phyloP scores from a whole-genome alignment of 2,113 vertebrate genomes.

The Apteryx owenii region DNA sequence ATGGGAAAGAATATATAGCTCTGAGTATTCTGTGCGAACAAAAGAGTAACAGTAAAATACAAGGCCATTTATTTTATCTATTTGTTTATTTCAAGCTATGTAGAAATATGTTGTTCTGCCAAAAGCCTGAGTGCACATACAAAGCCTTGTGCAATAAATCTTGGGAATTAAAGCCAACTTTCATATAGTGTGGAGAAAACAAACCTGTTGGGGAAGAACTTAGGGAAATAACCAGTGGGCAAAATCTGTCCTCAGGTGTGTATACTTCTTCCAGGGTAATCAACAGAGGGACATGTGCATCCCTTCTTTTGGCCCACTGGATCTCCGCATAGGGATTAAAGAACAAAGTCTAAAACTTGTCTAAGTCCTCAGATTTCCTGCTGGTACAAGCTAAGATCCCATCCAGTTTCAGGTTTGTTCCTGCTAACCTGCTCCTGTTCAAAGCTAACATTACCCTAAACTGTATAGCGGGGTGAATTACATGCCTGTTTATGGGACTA shows the following conservation, averaged over 20 bases:
- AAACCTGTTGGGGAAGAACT: neutral
- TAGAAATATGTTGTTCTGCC: neutral
- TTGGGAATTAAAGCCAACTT: neutral
- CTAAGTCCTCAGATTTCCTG: neutral
- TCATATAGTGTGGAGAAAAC: neutral
- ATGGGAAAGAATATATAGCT: neutral
- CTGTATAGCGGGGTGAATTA: neutral
- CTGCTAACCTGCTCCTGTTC: neutral
- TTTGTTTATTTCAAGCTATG: slow-evolving; percentile 35
- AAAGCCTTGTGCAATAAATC: neutral
- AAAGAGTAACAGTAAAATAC: neutral
- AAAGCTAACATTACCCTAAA: neutral
- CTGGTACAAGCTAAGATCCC: neutral
- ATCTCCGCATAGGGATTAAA: neutral
- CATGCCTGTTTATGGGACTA: rapidly evolving
- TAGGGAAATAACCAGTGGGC: neutral
- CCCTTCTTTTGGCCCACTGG: neutral
- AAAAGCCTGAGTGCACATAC: neutral
- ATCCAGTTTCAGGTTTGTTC: neutral
- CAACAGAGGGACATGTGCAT: neutral
- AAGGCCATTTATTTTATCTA: neutral
- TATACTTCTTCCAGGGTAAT: neutral
- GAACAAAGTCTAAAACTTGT: neutral
- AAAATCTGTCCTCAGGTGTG: neutral
- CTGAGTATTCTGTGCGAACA: neutral